Evolutionary conservation across 2,113 vertebrate genomes (phyloP), one percentile per base, ranked within the genome.

Genomic region (Tursiops truncatus): DNA sequence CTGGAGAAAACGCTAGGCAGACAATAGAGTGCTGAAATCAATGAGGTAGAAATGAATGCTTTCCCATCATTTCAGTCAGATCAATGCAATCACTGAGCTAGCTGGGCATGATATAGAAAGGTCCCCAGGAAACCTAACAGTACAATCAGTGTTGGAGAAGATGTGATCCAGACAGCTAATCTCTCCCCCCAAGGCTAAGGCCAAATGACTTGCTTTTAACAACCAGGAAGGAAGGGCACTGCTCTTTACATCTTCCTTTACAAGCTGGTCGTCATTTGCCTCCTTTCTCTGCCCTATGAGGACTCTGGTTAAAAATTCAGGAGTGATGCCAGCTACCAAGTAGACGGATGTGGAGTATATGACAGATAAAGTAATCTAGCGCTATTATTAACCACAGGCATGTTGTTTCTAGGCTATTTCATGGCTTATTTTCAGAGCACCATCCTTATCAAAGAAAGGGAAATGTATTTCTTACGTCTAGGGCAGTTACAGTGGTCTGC

Each of bases 291-390:
- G 82, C 62, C 62, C 73, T 70, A 53, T 77, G 21, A 94, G 70
- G 17, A 38, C 44, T 94, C 94, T 2, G 8, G 84, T 96, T 98
- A 96, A 96, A 97, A 96, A 96, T 95, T 47, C 47, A 47, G 47
- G 47, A 47, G 12, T 13, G 79, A n/a, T 91, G 96, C 95, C 88
- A 96, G 81, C 89, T 93, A 58, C 90, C n/a, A 33, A 84, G 70
- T 36, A 53, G 94, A 53, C 25, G 92, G 77, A 97, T 77, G 84
- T 96, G 94, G 97, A 93, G 50, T 88, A 3, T 25, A 77, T 95
- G 98, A 98, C 94, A 98, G 97, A 98, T 95, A 97, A 97, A 97
- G 97, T 93, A 94, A 97, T 96, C 98, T 94, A 98, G 89, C 68
- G 21, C 95, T 91, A 65, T 92, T 91, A 97, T 95, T 89, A 96